phyloP scores from a whole-genome alignment of 2,888 invertebrate species.

The Seira musarum region DNA sequence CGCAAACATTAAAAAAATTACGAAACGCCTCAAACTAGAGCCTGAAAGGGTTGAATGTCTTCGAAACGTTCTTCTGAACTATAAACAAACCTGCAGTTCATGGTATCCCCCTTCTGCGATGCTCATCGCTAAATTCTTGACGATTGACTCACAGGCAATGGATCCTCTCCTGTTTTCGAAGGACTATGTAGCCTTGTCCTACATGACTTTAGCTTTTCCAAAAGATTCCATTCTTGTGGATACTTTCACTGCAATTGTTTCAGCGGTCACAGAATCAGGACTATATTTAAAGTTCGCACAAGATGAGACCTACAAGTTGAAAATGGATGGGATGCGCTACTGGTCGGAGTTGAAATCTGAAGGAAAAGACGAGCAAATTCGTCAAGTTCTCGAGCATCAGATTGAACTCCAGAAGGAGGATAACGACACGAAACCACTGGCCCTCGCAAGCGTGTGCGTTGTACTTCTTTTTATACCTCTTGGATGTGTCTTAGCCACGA shows the following conservation, averaged over 20 bases:
- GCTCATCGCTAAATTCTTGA: slow-evolving; percentile 40
- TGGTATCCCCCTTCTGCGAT: slow-evolving; percentile 48
- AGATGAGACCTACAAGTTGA: slow-evolving; percentile 38
- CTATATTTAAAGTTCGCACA: slow-evolving; percentile 45
- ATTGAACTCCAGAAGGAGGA: slow-evolving; percentile 12
- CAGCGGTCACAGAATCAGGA: slow-evolving; percentile 39
- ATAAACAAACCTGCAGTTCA: slow-evolving; percentile 42
- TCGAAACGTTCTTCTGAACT: slow-evolving; percentile 28
- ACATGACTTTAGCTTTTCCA: slow-evolving; percentile 58
- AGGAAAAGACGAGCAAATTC: neutral
- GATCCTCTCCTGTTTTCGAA: slow-evolving; percentile 43
- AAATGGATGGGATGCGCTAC: slow-evolving; percentile 25
- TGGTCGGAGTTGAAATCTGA: neutral
- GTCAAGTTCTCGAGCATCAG: neutral
- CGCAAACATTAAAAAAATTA: slow-evolving; percentile 31
- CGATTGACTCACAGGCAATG: slow-evolving; percentile 30
- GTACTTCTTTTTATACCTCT: slow-evolving; percentile 35
- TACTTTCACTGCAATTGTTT: slow-evolving; percentile 42
- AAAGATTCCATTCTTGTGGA: slow-evolving; percentile 58
- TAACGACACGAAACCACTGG: slow-evolving; percentile 30
- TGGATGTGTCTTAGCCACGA: slow-evolving; percentile 4
- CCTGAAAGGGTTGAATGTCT: slow-evolving; percentile 22
- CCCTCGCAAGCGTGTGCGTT: slow-evolving; percentile 22
- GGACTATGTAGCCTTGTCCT: slow-evolving; percentile 44
- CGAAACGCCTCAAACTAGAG: slow-evolving; percentile 19